These are phyloP conservation scores for Camponotus vicinus DNA, from an alignment of 1,140 invertebrate species.

Conservation along the genomic window DNA sequence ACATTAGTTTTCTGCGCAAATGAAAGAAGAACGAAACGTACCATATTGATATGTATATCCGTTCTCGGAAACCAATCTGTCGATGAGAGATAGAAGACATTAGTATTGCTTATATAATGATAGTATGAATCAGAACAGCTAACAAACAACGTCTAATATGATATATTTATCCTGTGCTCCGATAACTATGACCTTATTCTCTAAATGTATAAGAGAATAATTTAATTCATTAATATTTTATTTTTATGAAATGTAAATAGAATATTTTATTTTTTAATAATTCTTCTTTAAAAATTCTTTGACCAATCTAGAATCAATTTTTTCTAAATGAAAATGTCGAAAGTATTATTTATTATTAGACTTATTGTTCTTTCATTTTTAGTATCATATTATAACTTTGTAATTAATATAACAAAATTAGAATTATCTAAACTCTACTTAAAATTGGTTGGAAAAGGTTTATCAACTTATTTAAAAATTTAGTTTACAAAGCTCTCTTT, in stretches of 20 bases:
- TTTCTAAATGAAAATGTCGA: background rate
- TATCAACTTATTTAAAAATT: background rate
- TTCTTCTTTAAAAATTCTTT: background rate
- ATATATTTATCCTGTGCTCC: background rate
- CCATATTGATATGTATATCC: slow-evolving; percentile 22
- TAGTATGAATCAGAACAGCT: slow-evolving; percentile 22
- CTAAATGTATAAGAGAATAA: background rate
- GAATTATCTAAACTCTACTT: background rate
- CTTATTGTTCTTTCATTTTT: slow-evolving; percentile 12
- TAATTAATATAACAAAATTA: background rate
- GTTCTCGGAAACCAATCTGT: slow-evolving; percentile 48
- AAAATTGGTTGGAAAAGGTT: background rate
- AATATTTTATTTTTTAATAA: background rate
- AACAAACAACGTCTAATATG: slow-evolving; percentile 32
- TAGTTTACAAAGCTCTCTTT: background rate
- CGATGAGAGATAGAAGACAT: background rate
- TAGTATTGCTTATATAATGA: slow-evolving; percentile 53
- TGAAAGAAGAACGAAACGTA: background rate
- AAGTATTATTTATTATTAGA: slow-evolving; percentile 7
- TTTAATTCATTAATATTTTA: background rate
- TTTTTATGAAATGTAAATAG: background rate
- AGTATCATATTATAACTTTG: background rate
- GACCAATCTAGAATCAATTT: background rate
- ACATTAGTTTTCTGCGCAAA: background rate
- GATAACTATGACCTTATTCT: background rate